Evolutionary conservation across 2,113 vertebrate species (phyloP).

Genomic region (Varanus komodoensis): DNA sequence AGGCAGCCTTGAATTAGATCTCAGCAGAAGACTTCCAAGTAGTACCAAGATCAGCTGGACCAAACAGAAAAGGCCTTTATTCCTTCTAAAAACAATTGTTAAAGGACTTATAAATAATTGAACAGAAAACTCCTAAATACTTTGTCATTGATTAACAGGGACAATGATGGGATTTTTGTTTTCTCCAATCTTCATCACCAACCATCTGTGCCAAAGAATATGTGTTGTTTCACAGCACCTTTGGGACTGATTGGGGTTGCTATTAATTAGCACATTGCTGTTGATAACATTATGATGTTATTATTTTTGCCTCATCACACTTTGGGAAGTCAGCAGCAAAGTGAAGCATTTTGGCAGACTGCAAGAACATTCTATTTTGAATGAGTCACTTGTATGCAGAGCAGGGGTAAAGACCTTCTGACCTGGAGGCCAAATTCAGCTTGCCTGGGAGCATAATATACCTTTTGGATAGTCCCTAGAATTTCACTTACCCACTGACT

Average conservation of each 20-base stretch:
- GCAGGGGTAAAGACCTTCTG: background rate
- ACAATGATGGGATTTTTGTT: slow-evolving; percentile 40
- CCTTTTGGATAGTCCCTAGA: too few species aligned
- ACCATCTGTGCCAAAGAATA: slow-evolving; percentile 41
- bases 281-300: slow-evolving; percentile 47
- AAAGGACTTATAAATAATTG: slow-evolving; percentile 69
- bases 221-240: slow-evolving; percentile 49
- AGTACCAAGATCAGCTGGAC: slow-evolving; percentile 60
- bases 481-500: too few species aligned
- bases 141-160: slow-evolving; percentile 64
- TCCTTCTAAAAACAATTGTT: slow-evolving; percentile 62
- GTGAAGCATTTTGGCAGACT: slow-evolving; percentile 4
- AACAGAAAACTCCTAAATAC: slow-evolving; percentile 59
- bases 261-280: slow-evolving; percentile 68
- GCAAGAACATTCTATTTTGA: slow-evolving; percentile 4
- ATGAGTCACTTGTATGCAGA: background rate
- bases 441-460: too few species aligned
- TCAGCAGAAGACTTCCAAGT: slow-evolving; percentile 57
- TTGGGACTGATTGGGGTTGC: slow-evolving; percentile 52
- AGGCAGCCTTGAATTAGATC: slow-evolving; percentile 66
- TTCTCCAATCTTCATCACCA: slow-evolving; percentile 23
- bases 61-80: slow-evolving; percentile 58
- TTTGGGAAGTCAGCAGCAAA: slow-evolving; percentile 50
- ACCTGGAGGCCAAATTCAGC: too few species aligned
- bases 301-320: slow-evolving; percentile 59